Base-by-base conservation (phyloP, 2,888 invertebrate species). In the Heliconius aoede region DNA sequence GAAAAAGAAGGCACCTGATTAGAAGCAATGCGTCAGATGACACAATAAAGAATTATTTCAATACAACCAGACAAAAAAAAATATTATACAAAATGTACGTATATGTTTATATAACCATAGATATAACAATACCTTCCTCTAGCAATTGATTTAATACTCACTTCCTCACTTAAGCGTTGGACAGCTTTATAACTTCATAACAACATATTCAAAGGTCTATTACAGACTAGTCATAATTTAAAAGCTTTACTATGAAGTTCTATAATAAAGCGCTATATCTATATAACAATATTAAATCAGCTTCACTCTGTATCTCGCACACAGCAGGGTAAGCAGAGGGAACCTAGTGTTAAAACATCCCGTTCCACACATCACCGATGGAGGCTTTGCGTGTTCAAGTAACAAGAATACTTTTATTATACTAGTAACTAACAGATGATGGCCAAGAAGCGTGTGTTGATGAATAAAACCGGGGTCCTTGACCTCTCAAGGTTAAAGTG, bases 401-500 rank as follows among this genome's bases (percentile, higher is more conserved):
- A 69, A 65, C 65, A 75, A 76, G 61, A 80, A 77, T 76, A 69
- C 72, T 74, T 79, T 77, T 81, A 80, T 76, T 32, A 62, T 73
- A 40, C 30, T 60, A 67, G 64, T 55, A 61, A 73, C 51, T 77
- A 74, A 76, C 69, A 69, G 55, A 77, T 75, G 68, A 65, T 61
- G 55, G 74, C 68, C 73, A 78, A 74, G 78, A 82, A 80, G 76
- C 79, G 74, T 76, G 30, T 76, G 58, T 58, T 78, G 83, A 82
- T 81, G 82, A 82, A 81, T 81, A 76, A 69, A 72, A 64, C 73
- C 30, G 67, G 76, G 85, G 82, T 83, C 82, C 81, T 82, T 84
- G 84, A 85, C 83, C 84, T 77, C 76, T 82, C 84, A 86, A 86
- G 84, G 84, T 84, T 84, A 81, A 46, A 74, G 69, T 21, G 28